Conservation (phyloP, 2,113 vertebrate species). For the Ellobius talpinus region DNA sequence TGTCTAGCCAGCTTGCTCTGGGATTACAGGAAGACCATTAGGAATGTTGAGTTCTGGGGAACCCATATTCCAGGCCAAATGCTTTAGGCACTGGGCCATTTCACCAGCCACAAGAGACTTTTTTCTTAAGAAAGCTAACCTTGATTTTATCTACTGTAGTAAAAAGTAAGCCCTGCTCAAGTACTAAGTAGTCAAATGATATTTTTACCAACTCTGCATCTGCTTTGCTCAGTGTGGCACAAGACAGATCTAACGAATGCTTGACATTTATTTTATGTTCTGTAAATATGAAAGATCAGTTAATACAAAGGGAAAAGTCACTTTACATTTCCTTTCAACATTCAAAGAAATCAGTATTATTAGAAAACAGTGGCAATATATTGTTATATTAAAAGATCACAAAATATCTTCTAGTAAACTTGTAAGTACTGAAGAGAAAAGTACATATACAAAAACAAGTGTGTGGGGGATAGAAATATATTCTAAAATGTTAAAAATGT, state of each 20-base stretch:
- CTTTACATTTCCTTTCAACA: not conserved
- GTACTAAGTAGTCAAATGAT: not conserved
- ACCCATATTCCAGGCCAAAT: not conserved
- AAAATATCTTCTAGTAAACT: constrained; percentile 52
- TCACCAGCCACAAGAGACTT: not conserved
- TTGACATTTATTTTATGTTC: not conserved
- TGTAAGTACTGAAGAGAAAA: not conserved
- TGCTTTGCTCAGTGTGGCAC: not conserved
- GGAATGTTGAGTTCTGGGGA: not conserved
- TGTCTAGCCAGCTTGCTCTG: not conserved
- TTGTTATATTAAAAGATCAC: not conserved
- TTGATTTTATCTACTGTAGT: constrained; percentile 20
- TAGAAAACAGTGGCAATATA: constrained; percentile 44
- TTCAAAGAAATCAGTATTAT: constrained; percentile 25
- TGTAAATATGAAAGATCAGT: constrained; percentile 48
- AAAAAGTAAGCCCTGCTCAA: constrained; percentile 4
- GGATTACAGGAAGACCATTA: not conserved
- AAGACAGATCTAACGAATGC: not conserved
- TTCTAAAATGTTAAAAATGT: not conserved
- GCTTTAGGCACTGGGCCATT: not conserved
- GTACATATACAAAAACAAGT: not conserved
- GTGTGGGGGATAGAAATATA: not conserved
- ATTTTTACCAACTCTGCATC: not conserved
- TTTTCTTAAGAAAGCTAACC: constrained; percentile 17
- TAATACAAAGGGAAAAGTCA: constrained; percentile 21